Percentiles rank a stretch among this genome's conserved stretches.
Conservation (phyloP, 2,113 vertebrate species). For the Corydoras maculifer region DNA sequence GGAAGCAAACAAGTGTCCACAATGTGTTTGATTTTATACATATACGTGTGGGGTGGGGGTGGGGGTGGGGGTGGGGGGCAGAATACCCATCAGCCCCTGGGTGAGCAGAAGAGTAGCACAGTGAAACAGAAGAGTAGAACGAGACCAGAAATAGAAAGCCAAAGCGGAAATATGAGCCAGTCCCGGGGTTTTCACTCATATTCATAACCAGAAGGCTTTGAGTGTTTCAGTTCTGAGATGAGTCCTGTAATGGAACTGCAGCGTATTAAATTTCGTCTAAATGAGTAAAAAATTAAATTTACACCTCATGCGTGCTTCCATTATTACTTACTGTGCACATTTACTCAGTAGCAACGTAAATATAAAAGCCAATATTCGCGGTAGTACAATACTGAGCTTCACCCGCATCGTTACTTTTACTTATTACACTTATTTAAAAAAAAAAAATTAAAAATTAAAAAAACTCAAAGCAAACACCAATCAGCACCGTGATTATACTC, state of each 20-base stretch:
- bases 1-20: too few relatives aligned
- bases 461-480: too few relatives aligned
- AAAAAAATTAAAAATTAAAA: too few relatives aligned
- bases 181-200: conserved; percentile 15
- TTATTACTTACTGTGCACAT: neutral
- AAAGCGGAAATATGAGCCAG: conserved; percentile 17
- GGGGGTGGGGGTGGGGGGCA: neutral
- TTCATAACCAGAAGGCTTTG: conserved; percentile 26
- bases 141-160: conserved; percentile 15
- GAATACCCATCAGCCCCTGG: neutral
- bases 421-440: too few relatives aligned
- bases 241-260: neutral
- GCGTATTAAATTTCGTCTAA: conserved; percentile 4
- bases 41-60: neutral
- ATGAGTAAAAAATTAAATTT: neutral
- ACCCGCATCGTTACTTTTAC: too few relatives aligned
- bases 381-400: too few relatives aligned
- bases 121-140: conserved; percentile 11
- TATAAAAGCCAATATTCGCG: too few relatives aligned
- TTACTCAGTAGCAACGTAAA: too few relatives aligned
- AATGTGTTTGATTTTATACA: neutral
- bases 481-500: too few relatives aligned
- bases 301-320: neutral
- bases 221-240: conserved; percentile 23
- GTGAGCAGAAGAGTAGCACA: neutral